These are phyloP conservation scores for Lordiphosa collinella DNA, from an alignment of 1,140 invertebrate genomes.

Conservation along the genomic window DNA sequence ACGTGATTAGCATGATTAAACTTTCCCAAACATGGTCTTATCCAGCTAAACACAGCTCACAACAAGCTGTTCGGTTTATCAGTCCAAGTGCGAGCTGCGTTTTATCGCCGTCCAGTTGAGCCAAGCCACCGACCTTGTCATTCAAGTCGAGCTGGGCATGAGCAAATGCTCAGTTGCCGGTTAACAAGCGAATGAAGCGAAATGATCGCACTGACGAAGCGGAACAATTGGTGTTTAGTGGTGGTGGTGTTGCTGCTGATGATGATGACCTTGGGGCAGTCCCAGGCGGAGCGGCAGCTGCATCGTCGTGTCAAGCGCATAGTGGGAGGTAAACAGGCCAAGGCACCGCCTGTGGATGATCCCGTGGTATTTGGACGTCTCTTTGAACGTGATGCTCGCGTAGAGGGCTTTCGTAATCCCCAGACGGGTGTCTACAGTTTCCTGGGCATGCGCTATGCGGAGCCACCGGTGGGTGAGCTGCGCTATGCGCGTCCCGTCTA, in stretches of 20 bases:
- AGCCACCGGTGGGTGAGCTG: constrained; percentile 83
- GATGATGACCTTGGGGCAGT: constrained; percentile 33
- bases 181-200: constrained; percentile 52
- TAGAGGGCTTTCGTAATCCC: constrained; percentile 80
- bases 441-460: constrained; percentile 86
- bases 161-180: constrained; percentile 36
- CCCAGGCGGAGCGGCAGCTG: constrained; percentile 1
- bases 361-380: constrained; percentile 82
- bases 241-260: constrained; percentile 2
- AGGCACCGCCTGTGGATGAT: constrained; percentile 82
- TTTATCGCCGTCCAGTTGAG: constrained; percentile 49
- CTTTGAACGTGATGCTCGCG: constrained; percentile 81
- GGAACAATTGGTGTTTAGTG: constrained; percentile 31
- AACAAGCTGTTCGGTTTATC: constrained; percentile 11
- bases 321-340: constrained; percentile 81
- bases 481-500: constrained; percentile 83
- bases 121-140: constrained; percentile 38
- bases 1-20: not conserved
- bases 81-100: not conserved
- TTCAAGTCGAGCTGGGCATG: not conserved
- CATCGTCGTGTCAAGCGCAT: constrained; percentile 81
- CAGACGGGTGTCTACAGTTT: constrained; percentile 82
- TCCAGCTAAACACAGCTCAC: too few relatives aligned
- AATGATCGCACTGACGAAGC: constrained; percentile 45
- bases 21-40: not conserved